Base-by-base conservation (phyloP, 2,797 vertebrate species). In the Pelochelys cantorii region DNA sequence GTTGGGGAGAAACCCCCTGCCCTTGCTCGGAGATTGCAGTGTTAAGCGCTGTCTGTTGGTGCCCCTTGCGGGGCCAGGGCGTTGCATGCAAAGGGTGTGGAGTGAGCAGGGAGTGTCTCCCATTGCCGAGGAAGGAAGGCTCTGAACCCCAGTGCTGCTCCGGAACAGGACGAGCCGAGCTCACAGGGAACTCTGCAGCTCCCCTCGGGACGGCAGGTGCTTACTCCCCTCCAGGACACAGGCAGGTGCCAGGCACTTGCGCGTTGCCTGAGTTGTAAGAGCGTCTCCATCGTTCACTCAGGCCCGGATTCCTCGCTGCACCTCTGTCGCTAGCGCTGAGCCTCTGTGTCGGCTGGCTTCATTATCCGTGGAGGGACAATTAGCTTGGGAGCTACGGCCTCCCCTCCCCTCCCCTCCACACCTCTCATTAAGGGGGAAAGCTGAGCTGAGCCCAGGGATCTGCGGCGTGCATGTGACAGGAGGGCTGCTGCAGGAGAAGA, bases 251-350 rank as follows among this genome's bases (percentile, higher is more conserved):
- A 29, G 79, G 29, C 18, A 79, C 9, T 53, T 55, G 22, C 29
- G 17, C 34, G 34, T 71, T 22, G 20, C 68, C 10, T 11, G 34
- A 22, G 37, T 71, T 11, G n/a, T 25, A 34, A 34, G 27, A 7
- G 48, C 27, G 23, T 6, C n/a, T 29, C 79, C 48, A n/a, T 80
- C 54, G 83, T 71, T 91, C 22, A 65, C 78, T 22, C 37, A 82
- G 31, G 74, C 12, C 0, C 17, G 11, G 59, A 27, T 79, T 57
- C 25, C 34, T 42, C 11, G 25, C 42, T 1, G 2, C 56, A 84
- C 77, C 79, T 85, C 55, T 65, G 27, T 90, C 81, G 11, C 71
- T 83, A 92, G 8, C 81, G 52, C 59, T 52, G 59, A 91, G 78
- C 23, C 15, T 54, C 48, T 65, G 68, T 14, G 9, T 86, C 57